Evolutionary conservation across 2,113 vertebrate genomes (phyloP).

Genomic region (Rhea pennata): DNA sequence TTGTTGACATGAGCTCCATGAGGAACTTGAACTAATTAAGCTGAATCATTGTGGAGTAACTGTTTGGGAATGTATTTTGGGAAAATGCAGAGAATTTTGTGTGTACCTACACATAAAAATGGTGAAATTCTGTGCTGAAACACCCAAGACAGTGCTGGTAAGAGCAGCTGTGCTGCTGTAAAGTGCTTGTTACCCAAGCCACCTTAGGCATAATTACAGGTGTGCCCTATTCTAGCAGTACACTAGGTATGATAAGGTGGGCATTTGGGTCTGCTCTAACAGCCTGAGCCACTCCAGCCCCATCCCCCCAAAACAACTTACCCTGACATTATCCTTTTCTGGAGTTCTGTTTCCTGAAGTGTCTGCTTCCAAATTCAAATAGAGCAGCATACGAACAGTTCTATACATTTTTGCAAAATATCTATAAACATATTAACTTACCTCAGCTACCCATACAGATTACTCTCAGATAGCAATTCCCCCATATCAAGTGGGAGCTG

Average conservation of each 20-base stretch:
- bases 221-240: accelerated
- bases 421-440: neutral
- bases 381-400: neutral
- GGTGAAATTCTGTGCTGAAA: accelerated
- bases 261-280: neutral
- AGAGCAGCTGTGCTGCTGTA: neutral
- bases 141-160: neutral
- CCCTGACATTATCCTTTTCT: neutral
- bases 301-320: neutral
- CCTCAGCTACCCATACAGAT: accelerated
- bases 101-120: neutral
- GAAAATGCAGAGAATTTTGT: neutral
- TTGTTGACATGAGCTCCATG: accelerated
- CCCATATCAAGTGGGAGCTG: neutral
- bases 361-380: accelerated
- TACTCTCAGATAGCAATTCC: neutral
- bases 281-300: neutral
- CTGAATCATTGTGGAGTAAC: accelerated
- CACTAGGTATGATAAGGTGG: neutral
- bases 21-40: neutral
- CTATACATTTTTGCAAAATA: neutral
- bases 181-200: neutral
- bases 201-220: neutral
- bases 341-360: neutral
- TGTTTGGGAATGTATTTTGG: neutral